These are phyloP conservation scores for Molossus alvarezi DNA, from an alignment of 2,797 vertebrate genomes.

Conservation along the genomic window DNA sequence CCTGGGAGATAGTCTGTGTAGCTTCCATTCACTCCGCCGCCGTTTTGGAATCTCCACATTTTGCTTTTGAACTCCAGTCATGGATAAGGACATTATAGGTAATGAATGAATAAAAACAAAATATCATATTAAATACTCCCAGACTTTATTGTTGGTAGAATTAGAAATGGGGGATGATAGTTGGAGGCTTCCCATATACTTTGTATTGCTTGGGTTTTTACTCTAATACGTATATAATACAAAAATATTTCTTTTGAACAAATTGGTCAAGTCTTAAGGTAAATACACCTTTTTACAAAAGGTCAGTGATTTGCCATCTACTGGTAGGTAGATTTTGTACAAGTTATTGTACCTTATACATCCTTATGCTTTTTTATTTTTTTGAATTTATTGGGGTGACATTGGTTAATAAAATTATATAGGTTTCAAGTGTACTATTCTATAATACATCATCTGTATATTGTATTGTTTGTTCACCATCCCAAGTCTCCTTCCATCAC, in stretches of 20 bases:
- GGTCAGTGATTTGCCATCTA: neutral
- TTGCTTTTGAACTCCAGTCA: conserved; percentile 51
- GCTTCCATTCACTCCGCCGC: too few species aligned
- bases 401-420: neutral
- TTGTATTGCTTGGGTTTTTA: neutral
- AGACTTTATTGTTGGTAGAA: neutral
- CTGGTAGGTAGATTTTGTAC: neutral
- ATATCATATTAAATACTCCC: neutral
- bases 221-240: neutral
- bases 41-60: neutral
- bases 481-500: neutral
- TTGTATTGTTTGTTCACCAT: neutral
- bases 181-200: neutral
- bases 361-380: neutral
- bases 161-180: neutral
- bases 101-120: conserved; percentile 32
- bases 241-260: neutral
- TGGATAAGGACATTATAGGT: neutral
- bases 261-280: neutral
- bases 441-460: neutral
- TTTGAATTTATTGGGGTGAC: neutral
- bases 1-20: too few species aligned
- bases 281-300: conserved; percentile 47
- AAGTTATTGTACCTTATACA: neutral
- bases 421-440: neutral